Percentiles rank a stretch among this genome's conserved stretches.
Evolutionary conservation across 2,797 vertebrate genomes (phyloP).

Genomic region (Rhynchonycteris naso): DNA sequence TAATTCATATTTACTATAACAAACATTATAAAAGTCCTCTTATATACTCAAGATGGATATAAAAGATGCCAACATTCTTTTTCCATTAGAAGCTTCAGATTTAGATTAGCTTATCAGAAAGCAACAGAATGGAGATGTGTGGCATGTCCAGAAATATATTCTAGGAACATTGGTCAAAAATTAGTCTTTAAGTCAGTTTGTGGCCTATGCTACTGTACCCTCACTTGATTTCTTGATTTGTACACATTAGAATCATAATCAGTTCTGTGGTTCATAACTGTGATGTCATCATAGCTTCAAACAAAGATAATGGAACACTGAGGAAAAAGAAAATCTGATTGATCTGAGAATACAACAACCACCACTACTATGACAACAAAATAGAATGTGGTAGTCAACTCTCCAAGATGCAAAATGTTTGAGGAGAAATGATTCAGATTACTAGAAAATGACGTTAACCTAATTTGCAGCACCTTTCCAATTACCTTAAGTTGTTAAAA

Average conservation of each 20-base stretch:
- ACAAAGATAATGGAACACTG: not conserved
- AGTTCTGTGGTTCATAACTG: not conserved
- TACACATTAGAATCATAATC: not conserved
- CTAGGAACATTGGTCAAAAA: not conserved
- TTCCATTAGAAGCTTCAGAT: not conserved
- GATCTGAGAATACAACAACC: not conserved
- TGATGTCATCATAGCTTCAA: not conserved
- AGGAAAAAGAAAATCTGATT: not conserved
- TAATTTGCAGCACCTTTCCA: slow-evolving; percentile 70
- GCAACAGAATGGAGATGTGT: not conserved
- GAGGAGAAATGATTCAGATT: slow-evolving; percentile 45
- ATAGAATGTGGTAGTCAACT: not conserved
- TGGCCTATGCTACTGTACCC: not conserved
- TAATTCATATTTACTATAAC: not conserved
- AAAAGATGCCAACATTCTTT: not conserved
- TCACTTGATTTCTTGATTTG: slow-evolving; percentile 4
- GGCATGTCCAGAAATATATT: not conserved
- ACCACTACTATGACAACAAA: no score
- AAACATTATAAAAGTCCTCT: not conserved
- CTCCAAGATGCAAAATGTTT: not conserved
- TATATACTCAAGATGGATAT: not conserved
- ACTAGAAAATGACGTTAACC: not conserved
- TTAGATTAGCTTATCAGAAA: not conserved
- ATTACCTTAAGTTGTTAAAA: slow-evolving; percentile 23
- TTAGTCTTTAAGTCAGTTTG: not conserved